Evolutionary conservation across 2,797 vertebrate species (phyloP).

Genomic region (Periparus ater): DNA sequence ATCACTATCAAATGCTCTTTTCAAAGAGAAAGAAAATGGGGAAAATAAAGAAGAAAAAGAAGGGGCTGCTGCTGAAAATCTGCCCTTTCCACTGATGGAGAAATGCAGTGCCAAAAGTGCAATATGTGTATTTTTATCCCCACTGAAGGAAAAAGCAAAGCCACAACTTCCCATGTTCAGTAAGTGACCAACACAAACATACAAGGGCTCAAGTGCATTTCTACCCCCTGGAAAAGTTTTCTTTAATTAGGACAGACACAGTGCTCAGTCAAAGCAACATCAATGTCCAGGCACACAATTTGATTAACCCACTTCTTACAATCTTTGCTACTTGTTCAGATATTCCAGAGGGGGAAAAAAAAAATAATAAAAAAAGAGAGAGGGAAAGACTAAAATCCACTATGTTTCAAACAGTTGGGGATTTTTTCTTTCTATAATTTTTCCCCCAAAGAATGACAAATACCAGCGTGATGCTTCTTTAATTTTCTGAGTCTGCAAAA

Average conservation of each 20-base stretch:
- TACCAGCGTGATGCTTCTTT: neutral
- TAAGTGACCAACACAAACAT: slow-evolving; percentile 36
- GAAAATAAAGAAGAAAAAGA: neutral
- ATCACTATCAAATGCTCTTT: neutral
- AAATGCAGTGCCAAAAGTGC: neutral
- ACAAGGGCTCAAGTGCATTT: slow-evolving; percentile 19
- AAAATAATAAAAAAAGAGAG: neutral
- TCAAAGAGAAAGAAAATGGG: neutral
- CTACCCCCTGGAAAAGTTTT: slow-evolving; percentile 38
- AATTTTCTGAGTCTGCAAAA: neutral
- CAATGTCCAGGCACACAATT: neutral
- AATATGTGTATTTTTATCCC: slow-evolving; percentile 24
- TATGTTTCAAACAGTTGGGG: neutral
- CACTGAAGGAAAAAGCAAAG: slow-evolving; percentile 32
- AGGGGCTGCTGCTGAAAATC: neutral
- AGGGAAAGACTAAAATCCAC: neutral
- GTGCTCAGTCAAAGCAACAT: slow-evolving; percentile 13
- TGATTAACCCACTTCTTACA: slow-evolving; percentile 17
- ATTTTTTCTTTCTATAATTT: neutral
- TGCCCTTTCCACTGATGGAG: neutral
- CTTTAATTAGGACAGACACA: slow-evolving; percentile 42
- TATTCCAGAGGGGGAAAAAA: accelerated
- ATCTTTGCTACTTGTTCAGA: neutral
- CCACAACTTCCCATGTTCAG: slow-evolving; percentile 26
- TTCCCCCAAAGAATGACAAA: neutral